Evolutionary conservation across 2,888 invertebrate genomes (phyloP).

Genomic region (Amphipyra berbera): DNA sequence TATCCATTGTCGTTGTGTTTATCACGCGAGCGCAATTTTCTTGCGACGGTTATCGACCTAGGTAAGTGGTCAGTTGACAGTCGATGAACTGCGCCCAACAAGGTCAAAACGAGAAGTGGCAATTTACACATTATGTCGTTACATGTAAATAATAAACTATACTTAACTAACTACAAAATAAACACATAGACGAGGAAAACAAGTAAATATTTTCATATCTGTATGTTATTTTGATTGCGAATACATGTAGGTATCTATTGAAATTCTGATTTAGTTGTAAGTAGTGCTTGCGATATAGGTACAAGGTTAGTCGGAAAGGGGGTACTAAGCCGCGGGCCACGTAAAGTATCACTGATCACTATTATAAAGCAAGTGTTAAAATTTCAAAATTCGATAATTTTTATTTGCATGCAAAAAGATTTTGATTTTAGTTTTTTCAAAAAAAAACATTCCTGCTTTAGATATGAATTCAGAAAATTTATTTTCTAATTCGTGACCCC

Average conservation of each 20-base stretch:
- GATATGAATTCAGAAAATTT: too few relatives aligned
- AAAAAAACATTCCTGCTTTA: too few relatives aligned
- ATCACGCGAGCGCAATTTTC: slow-evolving; percentile 53
- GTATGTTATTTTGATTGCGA: background rate
- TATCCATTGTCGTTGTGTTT: slow-evolving; percentile 14
- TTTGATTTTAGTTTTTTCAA: too few relatives aligned
- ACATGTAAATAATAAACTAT: slow-evolving; percentile 10
- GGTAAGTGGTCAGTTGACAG: slow-evolving; percentile 43
- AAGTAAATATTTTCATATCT: slow-evolving; percentile 18
- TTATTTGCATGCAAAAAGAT: too few relatives aligned
- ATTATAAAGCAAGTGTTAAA: too few relatives aligned
- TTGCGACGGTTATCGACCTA: slow-evolving; percentile 61
- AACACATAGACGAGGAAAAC: slow-evolving; percentile 20
- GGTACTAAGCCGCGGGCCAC: too few relatives aligned
- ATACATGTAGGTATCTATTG: background rate
- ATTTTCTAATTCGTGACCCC: too few relatives aligned
- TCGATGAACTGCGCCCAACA: slow-evolving; percentile 47
- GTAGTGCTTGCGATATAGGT: too few relatives aligned
- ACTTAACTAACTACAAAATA: slow-evolving; percentile 18
- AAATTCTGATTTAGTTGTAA: background rate
- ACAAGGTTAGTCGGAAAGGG: too few relatives aligned
- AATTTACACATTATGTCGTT: slow-evolving; percentile 26
- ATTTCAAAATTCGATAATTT: too few relatives aligned
- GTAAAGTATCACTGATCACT: too few relatives aligned
- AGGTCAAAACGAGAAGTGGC: slow-evolving; percentile 42